Base-by-base conservation (phyloP, 2,113 vertebrate genomes). In the Orthonyx spaldingii region DNA sequence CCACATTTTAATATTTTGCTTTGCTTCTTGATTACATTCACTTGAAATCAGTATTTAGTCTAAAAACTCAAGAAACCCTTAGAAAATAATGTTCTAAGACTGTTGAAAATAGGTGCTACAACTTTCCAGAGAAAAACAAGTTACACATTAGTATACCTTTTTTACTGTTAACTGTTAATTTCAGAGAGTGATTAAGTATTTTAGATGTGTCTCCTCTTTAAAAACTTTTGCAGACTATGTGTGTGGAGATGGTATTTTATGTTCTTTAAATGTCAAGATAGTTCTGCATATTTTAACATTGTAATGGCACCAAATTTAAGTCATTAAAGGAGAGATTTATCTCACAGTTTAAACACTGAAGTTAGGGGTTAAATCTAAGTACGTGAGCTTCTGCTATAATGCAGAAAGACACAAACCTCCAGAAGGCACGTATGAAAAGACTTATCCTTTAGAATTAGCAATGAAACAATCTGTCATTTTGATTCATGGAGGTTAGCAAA, bases 11-110 rank as follows among this genome's bases (percentile, higher is more conserved):
- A 44, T 86, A 72, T 71, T 82, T 79, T 39, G 15, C 41, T 87
- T 84, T 86, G 52, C 80, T 85, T 97, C 72, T 89, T 95, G 60
- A 91, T 84, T 84, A 44, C 59, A 35, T 91, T 92, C 65, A 76
- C 49, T 86, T 81, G 75, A 93, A 83, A 82, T 72, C 35, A 33
- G 23, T 77, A 86, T 72, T 87, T 80, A 78, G 89, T 76, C 64
- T 91, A 85, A 92, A 66, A 87, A 95, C 72, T 53, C 7, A 21
- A 89, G 44, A 96, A 85, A 63, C 7, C 24, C 33, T 60, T 50
- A 44, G 27, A 55, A 60, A 90, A 63, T 39, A 85, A 74, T 53
- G 32, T 60, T 87, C 46, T 41, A 65, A 47, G 33, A 93, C n/a
- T 21, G 21, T 69, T 37, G 49, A 90, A 91, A 92, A 70, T 60